Evolutionary conservation across 2,888 invertebrate genomes (phyloP), one percentile per base, ranked within the genome.

Genomic region (Polydrusus tereticollis): DNA sequence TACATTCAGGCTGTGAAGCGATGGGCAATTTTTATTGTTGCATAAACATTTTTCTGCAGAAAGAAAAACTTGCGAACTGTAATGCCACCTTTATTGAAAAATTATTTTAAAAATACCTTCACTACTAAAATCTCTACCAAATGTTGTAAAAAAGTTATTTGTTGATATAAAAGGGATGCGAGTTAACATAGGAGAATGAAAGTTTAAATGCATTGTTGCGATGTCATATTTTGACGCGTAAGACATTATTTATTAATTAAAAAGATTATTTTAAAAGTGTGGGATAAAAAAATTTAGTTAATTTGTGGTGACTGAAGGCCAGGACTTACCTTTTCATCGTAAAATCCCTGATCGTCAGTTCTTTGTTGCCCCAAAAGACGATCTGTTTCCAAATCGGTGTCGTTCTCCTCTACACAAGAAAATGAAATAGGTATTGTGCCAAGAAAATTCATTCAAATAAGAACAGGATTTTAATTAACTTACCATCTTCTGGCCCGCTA

Each of bases 341-440:
- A 96, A 86, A 95, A 96, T 72, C 95, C 95, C 84, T 95, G 94
- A 85, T 96, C 96, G 80, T 96, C 96, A n/a, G 95, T 93, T 77
- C 96, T 88, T 85, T 98, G 97, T 83, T 98, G 97, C 16, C 98
- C 97, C 73, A 98, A 89, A 74, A 98, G 87, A 80, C 98, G 89
- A 86, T 98, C 98, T n/a, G 98, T 98, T 87, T 98, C 98, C 79
- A 98, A 90, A 85, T 99, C 98, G 0, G 98, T 99, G 83, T 98
- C 98, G 23, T 97, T 96, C 86, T 96, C 96, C 83, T 93, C 94
- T 90, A 87, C 83, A 82, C 16, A 52, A 36, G 21, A 64, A 18
- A 33, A n/a, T n/a, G n/a, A n/a, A n/a, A n/a, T n/a, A n/a, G n/a
- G n/a, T 5, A 33, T 33, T 33, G n/a, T 18, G 20, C 14, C 5